Conservation (phyloP, 2,113 vertebrate species). For the Actenoides lindsayi region DNA sequence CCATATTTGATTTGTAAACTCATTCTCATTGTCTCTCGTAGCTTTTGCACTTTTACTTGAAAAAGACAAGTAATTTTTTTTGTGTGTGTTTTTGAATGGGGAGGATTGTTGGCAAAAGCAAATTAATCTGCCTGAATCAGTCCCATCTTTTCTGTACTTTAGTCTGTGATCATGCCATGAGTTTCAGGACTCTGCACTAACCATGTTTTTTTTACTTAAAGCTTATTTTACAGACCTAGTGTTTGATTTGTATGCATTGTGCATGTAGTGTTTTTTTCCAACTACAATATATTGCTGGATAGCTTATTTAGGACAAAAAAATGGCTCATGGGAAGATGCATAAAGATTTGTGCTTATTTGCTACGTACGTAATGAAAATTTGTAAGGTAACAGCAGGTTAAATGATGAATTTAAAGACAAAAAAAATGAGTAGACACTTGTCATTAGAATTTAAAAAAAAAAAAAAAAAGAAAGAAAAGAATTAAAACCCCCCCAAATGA, state of each 20-base stretch:
- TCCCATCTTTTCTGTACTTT: slow-evolving; percentile 89
- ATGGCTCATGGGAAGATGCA: slow-evolving; percentile 87
- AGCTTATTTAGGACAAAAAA: slow-evolving; percentile 78
- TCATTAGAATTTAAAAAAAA: not conserved
- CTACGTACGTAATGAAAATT: slow-evolving; percentile 55
- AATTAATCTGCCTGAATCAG: slow-evolving; percentile 88
- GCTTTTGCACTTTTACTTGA: slow-evolving; percentile 83
- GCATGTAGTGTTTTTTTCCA: slow-evolving; percentile 82
- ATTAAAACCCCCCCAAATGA: not conserved
- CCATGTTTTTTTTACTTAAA: slow-evolving; percentile 80
- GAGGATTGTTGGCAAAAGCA: slow-evolving; percentile 87
- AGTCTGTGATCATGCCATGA: slow-evolving; percentile 88
- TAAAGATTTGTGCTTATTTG: slow-evolving; percentile 81
- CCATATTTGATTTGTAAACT: slow-evolving; percentile 79
- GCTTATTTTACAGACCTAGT: slow-evolving; percentile 84
- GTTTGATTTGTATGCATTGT: slow-evolving; percentile 87
- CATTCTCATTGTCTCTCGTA: slow-evolving; percentile 83
- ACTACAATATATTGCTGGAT: slow-evolving; percentile 78
- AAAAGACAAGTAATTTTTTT: slow-evolving; percentile 77
- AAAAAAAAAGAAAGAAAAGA: not conserved
- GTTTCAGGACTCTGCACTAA: slow-evolving; percentile 88
- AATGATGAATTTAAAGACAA: slow-evolving; percentile 36
- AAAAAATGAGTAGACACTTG: not conserved
- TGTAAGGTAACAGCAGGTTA: slow-evolving; percentile 23
- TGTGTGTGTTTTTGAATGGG: slow-evolving; percentile 88